phyloP scores from a whole-genome alignment of 1,140 invertebrate genomes.

The Brevipalpus yothersi region DNA sequence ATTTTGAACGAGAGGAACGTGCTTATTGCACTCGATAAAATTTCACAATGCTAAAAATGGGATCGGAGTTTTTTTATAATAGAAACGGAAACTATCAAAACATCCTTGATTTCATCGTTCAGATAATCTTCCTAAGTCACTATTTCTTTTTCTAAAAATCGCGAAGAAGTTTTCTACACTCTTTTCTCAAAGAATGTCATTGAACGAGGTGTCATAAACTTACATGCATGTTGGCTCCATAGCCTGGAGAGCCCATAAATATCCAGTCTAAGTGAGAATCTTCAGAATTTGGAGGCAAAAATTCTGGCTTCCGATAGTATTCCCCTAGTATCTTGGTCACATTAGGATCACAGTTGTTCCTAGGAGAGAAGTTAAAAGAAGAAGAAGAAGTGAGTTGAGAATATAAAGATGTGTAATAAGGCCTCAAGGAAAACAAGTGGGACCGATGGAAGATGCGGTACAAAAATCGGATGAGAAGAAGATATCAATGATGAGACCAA shows the following conservation, averaged over 20 bases:
- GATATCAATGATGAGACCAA: neutral
- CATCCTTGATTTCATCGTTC: neutral
- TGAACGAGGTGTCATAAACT: constrained; percentile 19
- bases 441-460: neutral
- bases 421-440: neutral
- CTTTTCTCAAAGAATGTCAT: neutral
- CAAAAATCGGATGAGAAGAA: neutral
- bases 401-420: neutral
- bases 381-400: neutral
- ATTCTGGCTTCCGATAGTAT: constrained; percentile 63
- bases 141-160: neutral
- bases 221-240: constrained; percentile 82
- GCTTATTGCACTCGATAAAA: too few species aligned
- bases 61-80: too few species aligned
- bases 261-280: constrained; percentile 75
- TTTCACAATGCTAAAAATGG: too few species aligned
- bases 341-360: constrained; percentile 67
- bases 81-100: too few species aligned
- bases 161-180: neutral
- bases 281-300: constrained; percentile 54
- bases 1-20: too few species aligned
- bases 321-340: constrained; percentile 43
- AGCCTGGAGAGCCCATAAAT: constrained; percentile 76
- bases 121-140: neutral
- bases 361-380: constrained; percentile 15